phyloP scores from a whole-genome alignment of 2,797 vertebrate species.

The Cryptoblepharus egeriae region DNA sequence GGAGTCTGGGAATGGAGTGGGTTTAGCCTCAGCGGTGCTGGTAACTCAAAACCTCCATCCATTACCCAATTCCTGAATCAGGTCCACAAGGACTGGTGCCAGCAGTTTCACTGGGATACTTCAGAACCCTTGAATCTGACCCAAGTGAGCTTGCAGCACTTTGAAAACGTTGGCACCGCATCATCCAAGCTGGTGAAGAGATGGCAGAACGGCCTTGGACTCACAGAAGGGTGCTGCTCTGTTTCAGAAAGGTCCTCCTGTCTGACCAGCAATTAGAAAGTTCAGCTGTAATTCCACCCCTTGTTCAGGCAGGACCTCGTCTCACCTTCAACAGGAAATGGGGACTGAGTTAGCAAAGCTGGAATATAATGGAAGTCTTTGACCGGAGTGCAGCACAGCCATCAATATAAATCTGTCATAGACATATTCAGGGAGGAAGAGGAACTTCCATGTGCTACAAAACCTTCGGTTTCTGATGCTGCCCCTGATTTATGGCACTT shows the following conservation, averaged over 20 bases:
- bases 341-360: slow-evolving; percentile 72
- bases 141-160: not conserved
- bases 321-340: slow-evolving; percentile 82
- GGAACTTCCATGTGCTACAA: slow-evolving; percentile 69
- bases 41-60: too few species aligned
- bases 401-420: slow-evolving; percentile 82
- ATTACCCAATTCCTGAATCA: too few species aligned
- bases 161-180: slow-evolving; percentile 6
- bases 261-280: slow-evolving; percentile 78
- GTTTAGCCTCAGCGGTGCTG: too few species aligned
- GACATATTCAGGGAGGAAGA: slow-evolving; percentile 76
- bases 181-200: slow-evolving; percentile 45
- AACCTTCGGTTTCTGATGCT: slow-evolving; percentile 69
- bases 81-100: too few species aligned
- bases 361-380: slow-evolving; percentile 78
- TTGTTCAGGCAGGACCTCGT: slow-evolving; percentile 72
- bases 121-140: not conserved
- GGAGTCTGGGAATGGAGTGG: too few species aligned
- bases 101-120: not conserved
- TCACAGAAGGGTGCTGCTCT: slow-evolving; percentile 59
- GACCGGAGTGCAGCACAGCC: slow-evolving; percentile 64
- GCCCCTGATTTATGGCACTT: slow-evolving; percentile 71
- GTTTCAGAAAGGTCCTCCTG: slow-evolving; percentile 70
- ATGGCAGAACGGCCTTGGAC: slow-evolving; percentile 39
- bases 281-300: slow-evolving; percentile 79